These are phyloP conservation scores for Schizaphis graminum DNA, from an alignment of 2,888 invertebrate species.

Conservation along the genomic window DNA sequence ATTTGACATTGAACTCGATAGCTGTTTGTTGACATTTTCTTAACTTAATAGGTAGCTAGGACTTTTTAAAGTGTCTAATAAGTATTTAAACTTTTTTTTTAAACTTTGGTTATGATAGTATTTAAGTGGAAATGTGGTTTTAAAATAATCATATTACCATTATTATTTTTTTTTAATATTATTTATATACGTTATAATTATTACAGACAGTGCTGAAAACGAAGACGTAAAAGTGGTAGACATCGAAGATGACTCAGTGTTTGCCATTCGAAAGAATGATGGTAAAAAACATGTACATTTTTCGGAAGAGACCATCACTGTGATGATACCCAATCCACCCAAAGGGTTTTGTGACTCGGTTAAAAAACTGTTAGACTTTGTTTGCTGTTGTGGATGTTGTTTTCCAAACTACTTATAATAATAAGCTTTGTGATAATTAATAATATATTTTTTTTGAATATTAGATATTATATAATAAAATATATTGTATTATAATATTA, in stretches of 20 bases:
- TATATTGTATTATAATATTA: not conserved
- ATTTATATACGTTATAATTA: not conserved
- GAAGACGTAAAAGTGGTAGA: slow-evolving; percentile 55
- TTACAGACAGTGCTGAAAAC: slow-evolving; percentile 48
- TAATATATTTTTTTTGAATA: slow-evolving; percentile 17
- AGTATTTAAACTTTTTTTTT: not conserved
- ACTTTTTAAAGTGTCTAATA: not conserved
- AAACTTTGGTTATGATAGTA: not conserved
- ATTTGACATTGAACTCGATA: slow-evolving; percentile 34
- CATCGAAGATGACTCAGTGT: slow-evolving; percentile 55
- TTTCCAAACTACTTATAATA: slow-evolving; percentile 65
- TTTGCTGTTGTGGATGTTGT: slow-evolving; percentile 66
- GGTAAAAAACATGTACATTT: slow-evolving; percentile 66
- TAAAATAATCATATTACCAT: not conserved
- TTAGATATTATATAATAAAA: not conserved
- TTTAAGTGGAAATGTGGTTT: not conserved
- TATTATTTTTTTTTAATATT: too few species aligned
- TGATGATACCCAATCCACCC: slow-evolving; percentile 65
- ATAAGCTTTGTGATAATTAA: slow-evolving; percentile 53
- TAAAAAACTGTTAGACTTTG: slow-evolving; percentile 57
- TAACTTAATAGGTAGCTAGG: not conserved
- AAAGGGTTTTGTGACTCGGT: slow-evolving; percentile 54
- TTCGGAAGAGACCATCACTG: slow-evolving; percentile 66
- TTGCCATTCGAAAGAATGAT: slow-evolving; percentile 52
- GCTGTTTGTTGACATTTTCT: not conserved